Evolutionary conservation across 1,140 invertebrate genomes (phyloP), one percentile per base, ranked within the genome.

Genomic region (Calycopis cecrops): DNA sequence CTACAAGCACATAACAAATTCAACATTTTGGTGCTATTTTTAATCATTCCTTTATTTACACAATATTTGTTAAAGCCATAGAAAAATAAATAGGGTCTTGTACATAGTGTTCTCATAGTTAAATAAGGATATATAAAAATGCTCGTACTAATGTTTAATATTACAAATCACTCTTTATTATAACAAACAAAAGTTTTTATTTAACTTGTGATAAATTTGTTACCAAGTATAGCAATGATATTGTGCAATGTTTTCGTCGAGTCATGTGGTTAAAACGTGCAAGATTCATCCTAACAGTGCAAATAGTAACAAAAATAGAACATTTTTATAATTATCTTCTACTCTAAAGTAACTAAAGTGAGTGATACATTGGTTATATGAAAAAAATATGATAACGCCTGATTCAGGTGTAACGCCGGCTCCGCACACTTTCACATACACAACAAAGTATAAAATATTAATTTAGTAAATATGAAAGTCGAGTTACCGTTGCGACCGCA

Each of bases 171-270:
- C n/a, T n/a, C n/a, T n/a, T n/a, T n/a, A n/a, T n/a, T n/a, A n/a
- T n/a, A n/a, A n/a, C n/a, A n/a, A n/a, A n/a, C n/a, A n/a, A n/a
- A n/a, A n/a, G n/a, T n/a, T n/a, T n/a, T n/a, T n/a, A n/a, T n/a
- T n/a, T n/a, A n/a, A n/a, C n/a, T n/a, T n/a, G n/a, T n/a, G n/a
- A n/a, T n/a, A n/a, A n/a, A n/a, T n/a, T n/a, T n/a, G n/a, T n/a
- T n/a, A n/a, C n/a, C n/a, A n/a, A n/a, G n/a, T n/a, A n/a, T n/a
- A n/a, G n/a, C n/a, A n/a, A n/a, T n/a, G n/a, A n/a, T 69, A 57
- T 63, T 73, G 71, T 70, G 68, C 71, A 79, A 86, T 85, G 81
- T 85, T 87, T 86, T 85, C 84, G 84, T 85, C 76, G 79, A 85
- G 84, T 87, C 84, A 87, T 87, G 81, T 84, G 83, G 67, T 60